These are phyloP conservation scores for Oncorhynchus gorbuscha DNA, from an alignment of 2,113 vertebrate species.

Conservation along the genomic window DNA sequence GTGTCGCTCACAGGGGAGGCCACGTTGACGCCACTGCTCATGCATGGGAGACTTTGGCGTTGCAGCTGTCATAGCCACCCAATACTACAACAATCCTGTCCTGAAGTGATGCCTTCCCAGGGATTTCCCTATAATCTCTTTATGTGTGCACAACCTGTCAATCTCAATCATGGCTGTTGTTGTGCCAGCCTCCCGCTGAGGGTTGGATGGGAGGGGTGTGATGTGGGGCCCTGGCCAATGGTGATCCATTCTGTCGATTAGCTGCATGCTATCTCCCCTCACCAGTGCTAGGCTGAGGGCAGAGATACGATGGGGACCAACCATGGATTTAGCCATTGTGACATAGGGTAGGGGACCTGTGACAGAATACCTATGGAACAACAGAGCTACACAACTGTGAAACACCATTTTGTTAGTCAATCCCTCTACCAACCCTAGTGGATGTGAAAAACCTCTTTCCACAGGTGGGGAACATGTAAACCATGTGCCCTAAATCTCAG, in stretches of 20 bases:
- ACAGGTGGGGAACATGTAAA: background rate
- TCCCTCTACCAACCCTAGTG: too few relatives aligned
- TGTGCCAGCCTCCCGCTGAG: slow-evolving; percentile 16
- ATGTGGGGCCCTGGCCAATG: slow-evolving; percentile 23
- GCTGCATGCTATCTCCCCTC: slow-evolving; percentile 20
- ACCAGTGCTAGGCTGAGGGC: slow-evolving; percentile 4
- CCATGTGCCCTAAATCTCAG: background rate
- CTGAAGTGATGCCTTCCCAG: slow-evolving; percentile 33
- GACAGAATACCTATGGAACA: background rate
- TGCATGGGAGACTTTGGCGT: slow-evolving; percentile 13
- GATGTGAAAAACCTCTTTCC: too few relatives aligned
- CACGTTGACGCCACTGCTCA: background rate
- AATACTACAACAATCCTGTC: slow-evolving; percentile 2
- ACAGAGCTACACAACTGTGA: too few relatives aligned
- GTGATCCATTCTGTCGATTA: slow-evolving; percentile 41
- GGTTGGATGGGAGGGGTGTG: background rate
- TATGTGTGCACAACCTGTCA: slow-evolving; percentile 52
- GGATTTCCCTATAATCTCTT: slow-evolving; percentile 56
- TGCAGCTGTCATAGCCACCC: slow-evolving; percentile 35
- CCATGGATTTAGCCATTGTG: background rate
- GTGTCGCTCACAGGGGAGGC: background rate
- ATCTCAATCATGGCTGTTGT: slow-evolving; percentile 48
- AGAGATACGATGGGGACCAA: background rate
- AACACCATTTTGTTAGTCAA: too few relatives aligned
- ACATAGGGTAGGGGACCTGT: background rate